Base-by-base conservation (phyloP, 2,797 vertebrate genomes). In the Oreochromis mossambicus region DNA sequence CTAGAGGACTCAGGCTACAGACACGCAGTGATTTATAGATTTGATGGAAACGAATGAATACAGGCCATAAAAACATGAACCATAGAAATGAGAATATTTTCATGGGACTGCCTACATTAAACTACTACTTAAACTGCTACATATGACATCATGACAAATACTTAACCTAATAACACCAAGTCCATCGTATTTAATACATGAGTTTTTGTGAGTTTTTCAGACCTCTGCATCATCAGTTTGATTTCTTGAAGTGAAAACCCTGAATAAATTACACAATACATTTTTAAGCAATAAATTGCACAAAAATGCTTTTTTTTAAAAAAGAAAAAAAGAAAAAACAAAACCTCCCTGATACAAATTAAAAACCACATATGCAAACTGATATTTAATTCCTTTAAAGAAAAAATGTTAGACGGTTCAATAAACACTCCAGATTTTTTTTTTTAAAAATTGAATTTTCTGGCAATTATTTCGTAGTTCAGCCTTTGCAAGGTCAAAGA, bases 1-100 rank as follows among this genome's bases (percentile, higher is more conserved):
- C 76, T 78, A 58, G 86, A 50, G 90, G 87, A 55, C 70, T 38
- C 10, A 15, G 10, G 19, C 24, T 79, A 83, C 21, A 43, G n/a
- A 52, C 7, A 8, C 6, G 38, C 76, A 61, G 10, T 24, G 63
- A 41, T 41, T 43, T 41, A 41, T 41, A 43, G 4, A 55, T 83
- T 52, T 41, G 46, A 81, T 24, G 19, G 51, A 3, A 29, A 9
- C 5, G n/a, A 77, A 86, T 48, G 0, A 84, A 66, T 3, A 38
- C 5, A 75, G 10, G 26, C 6, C 43, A 75, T 29, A 50, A 75
- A 15, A 34, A 66, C 58, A 80, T 36, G 32, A 80, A 80, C 15
- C 15, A 51, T 15, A 50, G 9, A 34, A 50, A 75, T 50, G 1
- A 50, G 24, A 34, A 50, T 63, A 48, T 63, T 21, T 55, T 15